Base-by-base conservation (phyloP, 2,888 invertebrate species). In the Hyposoter dolosus region DNA sequence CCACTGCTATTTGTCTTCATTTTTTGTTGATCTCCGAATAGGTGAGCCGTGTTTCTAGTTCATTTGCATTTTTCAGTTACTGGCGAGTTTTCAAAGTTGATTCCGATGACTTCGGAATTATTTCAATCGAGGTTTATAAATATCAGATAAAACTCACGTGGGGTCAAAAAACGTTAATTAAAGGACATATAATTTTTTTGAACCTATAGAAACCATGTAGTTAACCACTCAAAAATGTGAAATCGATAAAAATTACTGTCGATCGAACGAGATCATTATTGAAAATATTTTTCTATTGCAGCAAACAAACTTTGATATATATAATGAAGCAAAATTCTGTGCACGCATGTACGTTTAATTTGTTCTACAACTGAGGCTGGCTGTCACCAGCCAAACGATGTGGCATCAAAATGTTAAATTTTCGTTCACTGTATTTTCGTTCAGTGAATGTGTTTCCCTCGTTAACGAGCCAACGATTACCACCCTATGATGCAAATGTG, bases 391-490 rank as follows among this genome's bases (percentile, higher is more conserved):
- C 35, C 17, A 78, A 35, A 77, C 43, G 71, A 32, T 35, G 47
- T 53, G 40, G 50, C 71, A 50, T 56, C 47, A 35, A 60, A 78
- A 60, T 74, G 74, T 66, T 17, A 81, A 74, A 69, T 85, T 74
- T 82, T 23, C 45, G 32, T 60, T 43, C 15, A 56, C 72, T 72
- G 66, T 32, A 82, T 82, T 85, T 81, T 47, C 40, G 35, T 50
- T 7, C 45, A 7, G 60, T 56, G 40, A 53, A 40, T 45, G 74
- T 68, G 75, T 82, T 66, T 35, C 68, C 60, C 82, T 74, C 90
- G 88, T 90, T 89, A 90, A 90, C 90, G 90, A 90, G 89, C 87
- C 89, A 86, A 90, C 91, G 92, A 93, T 93, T 93, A 93, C 92
- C 92, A 90, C 91, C 89, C 91, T 86, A 69, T 76, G 89, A 90